Evolutionary conservation across 2,113 vertebrate species (phyloP).

Genomic region (Psophia crepitans): DNA sequence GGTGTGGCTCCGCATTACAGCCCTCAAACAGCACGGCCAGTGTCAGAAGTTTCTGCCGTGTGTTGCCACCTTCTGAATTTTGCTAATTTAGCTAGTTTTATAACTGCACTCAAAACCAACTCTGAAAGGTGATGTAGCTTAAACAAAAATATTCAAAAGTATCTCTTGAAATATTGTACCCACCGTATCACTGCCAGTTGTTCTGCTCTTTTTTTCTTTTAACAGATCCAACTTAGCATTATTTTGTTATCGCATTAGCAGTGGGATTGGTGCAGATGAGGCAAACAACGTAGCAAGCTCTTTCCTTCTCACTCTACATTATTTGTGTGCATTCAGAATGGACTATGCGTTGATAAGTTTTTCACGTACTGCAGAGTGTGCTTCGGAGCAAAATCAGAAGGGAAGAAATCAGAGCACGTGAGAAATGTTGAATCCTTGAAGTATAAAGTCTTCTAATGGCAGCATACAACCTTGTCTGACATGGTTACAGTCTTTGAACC

Average conservation of each 20-base stretch:
- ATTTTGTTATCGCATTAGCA: background rate
- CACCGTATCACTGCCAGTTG: background rate
- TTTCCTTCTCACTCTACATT: accelerated
- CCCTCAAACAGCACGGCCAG: background rate
- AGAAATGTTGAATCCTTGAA: background rate
- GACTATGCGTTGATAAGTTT: background rate
- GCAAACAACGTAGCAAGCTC: background rate
- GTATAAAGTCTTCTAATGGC: background rate
- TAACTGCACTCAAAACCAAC: background rate
- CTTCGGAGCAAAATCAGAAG: background rate
- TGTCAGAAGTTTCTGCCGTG: background rate
- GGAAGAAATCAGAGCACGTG: background rate
- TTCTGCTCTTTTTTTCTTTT: background rate
- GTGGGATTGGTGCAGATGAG: background rate
- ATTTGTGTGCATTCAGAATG: background rate
- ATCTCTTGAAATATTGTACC: background rate
- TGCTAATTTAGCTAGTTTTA: background rate
- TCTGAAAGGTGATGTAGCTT: background rate
- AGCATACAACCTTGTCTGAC: background rate
- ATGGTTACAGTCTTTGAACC: background rate
- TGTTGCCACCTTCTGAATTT: background rate
- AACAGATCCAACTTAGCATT: background rate
- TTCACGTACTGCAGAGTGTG: background rate
- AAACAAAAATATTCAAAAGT: background rate
- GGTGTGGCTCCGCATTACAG: accelerated